Evolutionary conservation across 23 tunicate species (phyloP).

Genomic region (Halocynthia roretzi): DNA sequence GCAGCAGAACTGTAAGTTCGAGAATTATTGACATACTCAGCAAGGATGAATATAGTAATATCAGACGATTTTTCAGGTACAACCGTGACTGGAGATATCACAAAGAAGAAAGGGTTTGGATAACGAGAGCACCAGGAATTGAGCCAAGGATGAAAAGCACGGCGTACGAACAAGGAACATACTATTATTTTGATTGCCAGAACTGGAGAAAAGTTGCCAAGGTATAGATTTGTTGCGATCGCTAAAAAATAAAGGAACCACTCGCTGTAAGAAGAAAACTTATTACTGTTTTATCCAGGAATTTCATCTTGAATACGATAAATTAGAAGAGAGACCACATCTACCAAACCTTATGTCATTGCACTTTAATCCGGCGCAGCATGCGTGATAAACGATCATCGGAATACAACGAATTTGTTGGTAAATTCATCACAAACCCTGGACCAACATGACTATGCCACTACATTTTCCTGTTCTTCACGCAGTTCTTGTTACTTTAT

Average conservation of each 20-base stretch:
- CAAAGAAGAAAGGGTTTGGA: conserved; percentile 90
- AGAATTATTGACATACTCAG: neutral
- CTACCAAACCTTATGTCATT: conserved; percentile 82
- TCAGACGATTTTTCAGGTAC: conserved; percentile 32
- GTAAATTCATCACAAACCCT: too few species aligned
- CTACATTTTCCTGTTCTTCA: too few species aligned
- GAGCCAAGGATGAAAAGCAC: conserved; percentile 85
- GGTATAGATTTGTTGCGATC: conserved; percentile 19
- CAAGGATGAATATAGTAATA: neutral
- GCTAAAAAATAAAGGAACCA: neutral
- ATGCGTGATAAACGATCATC: conserved; percentile 31
- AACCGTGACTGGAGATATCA: conserved; percentile 96
- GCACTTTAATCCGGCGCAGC: conserved; percentile 93
- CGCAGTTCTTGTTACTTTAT: too few species aligned
- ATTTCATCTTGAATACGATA: conserved; percentile 80
- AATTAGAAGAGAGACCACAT: conserved; percentile 85
- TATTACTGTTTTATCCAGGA: conserved; percentile 31
- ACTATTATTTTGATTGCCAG: conserved; percentile 87
- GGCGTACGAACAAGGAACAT: conserved; percentile 94
- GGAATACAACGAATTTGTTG: too few species aligned
- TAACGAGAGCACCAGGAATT: conserved; percentile 84
- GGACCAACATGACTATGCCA: too few species aligned
- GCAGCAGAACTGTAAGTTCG: conserved; percentile 90
- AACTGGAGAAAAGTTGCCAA: conserved; percentile 95
- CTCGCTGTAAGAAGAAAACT: too few species aligned